These are phyloP conservation scores for Alosa alosa DNA, from an alignment of 2,113 vertebrate species.

Conservation along the genomic window DNA sequence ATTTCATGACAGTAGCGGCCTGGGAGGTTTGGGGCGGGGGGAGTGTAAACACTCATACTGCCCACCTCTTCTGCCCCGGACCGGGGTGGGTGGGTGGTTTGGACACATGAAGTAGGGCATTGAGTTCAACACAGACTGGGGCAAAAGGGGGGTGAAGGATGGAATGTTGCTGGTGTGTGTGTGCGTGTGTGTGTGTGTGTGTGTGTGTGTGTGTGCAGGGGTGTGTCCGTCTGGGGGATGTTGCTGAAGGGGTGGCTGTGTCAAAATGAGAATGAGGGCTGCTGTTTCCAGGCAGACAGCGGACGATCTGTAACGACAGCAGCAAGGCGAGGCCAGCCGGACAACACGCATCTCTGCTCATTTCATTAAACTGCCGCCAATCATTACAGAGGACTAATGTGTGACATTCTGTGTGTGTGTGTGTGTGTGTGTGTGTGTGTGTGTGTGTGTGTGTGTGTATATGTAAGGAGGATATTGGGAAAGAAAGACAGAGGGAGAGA, in stretches of 20 bases:
- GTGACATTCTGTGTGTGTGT: not conserved
- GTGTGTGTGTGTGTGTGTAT: not conserved
- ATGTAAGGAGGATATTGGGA: not conserved
- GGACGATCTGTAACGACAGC: conserved; percentile 39
- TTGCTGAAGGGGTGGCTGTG: not conserved
- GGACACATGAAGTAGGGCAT: not conserved
- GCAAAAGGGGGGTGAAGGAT: not conserved
- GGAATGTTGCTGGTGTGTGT: not conserved
- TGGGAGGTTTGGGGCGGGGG: not conserved
- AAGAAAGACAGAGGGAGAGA: conserved; percentile 19
- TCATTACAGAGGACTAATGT: too few relatives aligned
- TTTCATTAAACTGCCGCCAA: conserved; percentile 47
- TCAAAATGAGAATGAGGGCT: not conserved
- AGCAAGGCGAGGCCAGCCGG: conserved; percentile 49
- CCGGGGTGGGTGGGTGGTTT: not conserved
- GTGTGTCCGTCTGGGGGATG: too few relatives aligned
- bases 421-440: not conserved
- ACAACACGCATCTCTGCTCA: conserved; percentile 48
- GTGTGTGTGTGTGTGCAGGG: too few relatives aligned
- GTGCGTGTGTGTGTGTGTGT: not conserved
- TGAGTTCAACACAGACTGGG: not conserved
- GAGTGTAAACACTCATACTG: not conserved
- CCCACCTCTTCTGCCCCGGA: conserved; percentile 25
- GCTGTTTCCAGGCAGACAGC: not conserved
- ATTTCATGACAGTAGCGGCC: conserved; percentile 55